A percentile compares a stretch with the other conserved stretches of the same genome.
These are phyloP conservation scores for Choristoneura rosaceana DNA, from an alignment of 2,888 invertebrate genomes.

Conservation along the genomic window DNA sequence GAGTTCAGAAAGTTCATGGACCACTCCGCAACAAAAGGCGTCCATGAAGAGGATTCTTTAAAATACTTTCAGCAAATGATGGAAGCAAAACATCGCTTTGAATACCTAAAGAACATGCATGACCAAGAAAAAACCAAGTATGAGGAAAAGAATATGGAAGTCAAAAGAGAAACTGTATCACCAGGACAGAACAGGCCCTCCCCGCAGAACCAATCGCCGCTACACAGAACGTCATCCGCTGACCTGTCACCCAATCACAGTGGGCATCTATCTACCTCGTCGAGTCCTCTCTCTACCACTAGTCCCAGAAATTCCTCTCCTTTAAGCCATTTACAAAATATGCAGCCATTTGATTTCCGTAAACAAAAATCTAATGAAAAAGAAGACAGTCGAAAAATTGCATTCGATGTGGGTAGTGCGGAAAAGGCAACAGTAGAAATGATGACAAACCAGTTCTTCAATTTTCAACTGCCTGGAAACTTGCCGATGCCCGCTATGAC, in stretches of 20 bases:
- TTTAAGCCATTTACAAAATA: constrained; percentile 94
- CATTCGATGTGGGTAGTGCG: constrained; percentile 66
- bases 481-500: constrained; percentile 86
- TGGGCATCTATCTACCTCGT: constrained; percentile 76
- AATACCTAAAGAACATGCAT: constrained; percentile 74
- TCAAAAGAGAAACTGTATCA: constrained; percentile 70
- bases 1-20: constrained; percentile 85
- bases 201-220: constrained; percentile 65
- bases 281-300: constrained; percentile 78
- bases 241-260: constrained; percentile 76
- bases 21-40: constrained; percentile 81
- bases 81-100: constrained; percentile 76
- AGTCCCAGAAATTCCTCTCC: constrained; percentile 90
- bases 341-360: constrained; percentile 98
- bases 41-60: constrained; percentile 72
- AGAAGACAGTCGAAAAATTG: constrained; percentile 80
- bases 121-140: constrained; percentile 64
- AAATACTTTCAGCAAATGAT: constrained; percentile 80
- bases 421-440: constrained; percentile 85
- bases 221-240: constrained; percentile 68
- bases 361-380: constrained; percentile 82
- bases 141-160: constrained; percentile 54
- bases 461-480: constrained; percentile 85
- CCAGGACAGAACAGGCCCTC: constrained; percentile 66
- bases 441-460: constrained; percentile 88